phyloP scores from a whole-genome alignment of 1,140 invertebrate species.

The Atta colombica region DNA sequence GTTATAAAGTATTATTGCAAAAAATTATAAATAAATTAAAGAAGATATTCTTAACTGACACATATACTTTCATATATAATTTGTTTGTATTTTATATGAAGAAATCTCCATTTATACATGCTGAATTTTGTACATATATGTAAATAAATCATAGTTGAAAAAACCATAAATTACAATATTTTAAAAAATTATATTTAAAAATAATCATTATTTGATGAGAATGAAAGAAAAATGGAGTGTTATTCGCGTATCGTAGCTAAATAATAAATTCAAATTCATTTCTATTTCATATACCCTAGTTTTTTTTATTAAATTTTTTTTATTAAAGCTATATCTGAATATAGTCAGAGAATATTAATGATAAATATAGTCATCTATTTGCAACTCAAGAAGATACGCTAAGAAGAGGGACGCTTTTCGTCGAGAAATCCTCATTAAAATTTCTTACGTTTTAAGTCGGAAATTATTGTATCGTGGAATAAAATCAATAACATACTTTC shows the following conservation, averaged over 20 bases:
- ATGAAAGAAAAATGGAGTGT: background rate
- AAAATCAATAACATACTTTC: conserved; percentile 86
- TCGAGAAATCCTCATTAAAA: background rate
- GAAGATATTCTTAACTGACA: background rate
- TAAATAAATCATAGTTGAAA: background rate
- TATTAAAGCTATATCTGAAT: background rate
- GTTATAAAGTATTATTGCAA: background rate
- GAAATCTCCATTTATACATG: background rate
- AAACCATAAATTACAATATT: background rate
- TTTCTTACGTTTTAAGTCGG: background rate
- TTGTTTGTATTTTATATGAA: background rate
- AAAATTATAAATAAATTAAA: background rate
- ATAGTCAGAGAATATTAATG: background rate
- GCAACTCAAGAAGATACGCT: background rate
- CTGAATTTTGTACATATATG: background rate
- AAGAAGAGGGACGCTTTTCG: background rate
- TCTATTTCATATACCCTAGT: background rate
- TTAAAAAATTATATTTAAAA: background rate
- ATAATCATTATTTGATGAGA: background rate
- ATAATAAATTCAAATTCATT: conserved; percentile 2
- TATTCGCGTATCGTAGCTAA: background rate
- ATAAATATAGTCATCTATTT: conserved; percentile 13
- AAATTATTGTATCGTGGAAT: background rate
- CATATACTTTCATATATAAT: background rate
- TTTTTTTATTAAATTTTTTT: background rate